Percentiles rank a stretch among this genome's conserved stretches.
These are phyloP conservation scores for Camponotus pennsylvanicus DNA, from an alignment of 1,140 invertebrate genomes.

Conservation along the genomic window DNA sequence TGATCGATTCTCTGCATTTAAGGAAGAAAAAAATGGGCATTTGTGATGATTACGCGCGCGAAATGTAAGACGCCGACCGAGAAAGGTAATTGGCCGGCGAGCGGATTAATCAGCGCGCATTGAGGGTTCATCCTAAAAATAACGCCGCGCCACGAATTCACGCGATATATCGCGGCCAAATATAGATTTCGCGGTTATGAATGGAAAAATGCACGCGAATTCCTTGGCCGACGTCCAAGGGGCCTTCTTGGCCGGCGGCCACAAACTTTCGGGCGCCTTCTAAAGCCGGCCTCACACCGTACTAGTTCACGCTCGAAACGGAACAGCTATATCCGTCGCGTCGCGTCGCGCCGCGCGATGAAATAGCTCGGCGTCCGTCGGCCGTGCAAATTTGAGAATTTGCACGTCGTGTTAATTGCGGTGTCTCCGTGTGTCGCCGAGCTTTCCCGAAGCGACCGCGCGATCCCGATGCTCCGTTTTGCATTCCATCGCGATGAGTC, in stretches of 20 bases:
- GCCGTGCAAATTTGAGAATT: constrained; percentile 53
- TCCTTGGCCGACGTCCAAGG: constrained; percentile 76
- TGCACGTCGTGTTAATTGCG: constrained; percentile 48
- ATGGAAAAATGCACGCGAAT: constrained; percentile 84
- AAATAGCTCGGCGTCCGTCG: constrained; percentile 22
- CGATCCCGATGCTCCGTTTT: constrained; percentile 42
- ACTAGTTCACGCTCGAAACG: constrained; percentile 55
- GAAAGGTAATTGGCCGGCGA: constrained; percentile 55
- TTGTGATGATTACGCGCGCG: neutral
- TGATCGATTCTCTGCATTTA: neutral
- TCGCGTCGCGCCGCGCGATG: constrained; percentile 17
- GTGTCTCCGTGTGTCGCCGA: constrained; percentile 5
- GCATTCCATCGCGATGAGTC: constrained; percentile 46
- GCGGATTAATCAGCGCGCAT: constrained; percentile 53
- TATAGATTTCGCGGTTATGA: constrained; percentile 81
- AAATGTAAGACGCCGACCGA: constrained; percentile 46
- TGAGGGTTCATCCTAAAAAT: constrained; percentile 72
- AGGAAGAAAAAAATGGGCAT: neutral
- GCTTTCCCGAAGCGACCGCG: constrained; percentile 13
- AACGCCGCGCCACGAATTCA: constrained; percentile 74
- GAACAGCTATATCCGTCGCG: constrained; percentile 56
- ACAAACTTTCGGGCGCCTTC: constrained; percentile 75
- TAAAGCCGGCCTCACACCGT: constrained; percentile 63
- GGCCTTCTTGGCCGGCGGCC: constrained; percentile 77
- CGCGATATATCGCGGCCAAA: constrained; percentile 71